Base-by-base conservation (phyloP, 2,797 vertebrate genomes). In the Gallinago stenura region DNA sequence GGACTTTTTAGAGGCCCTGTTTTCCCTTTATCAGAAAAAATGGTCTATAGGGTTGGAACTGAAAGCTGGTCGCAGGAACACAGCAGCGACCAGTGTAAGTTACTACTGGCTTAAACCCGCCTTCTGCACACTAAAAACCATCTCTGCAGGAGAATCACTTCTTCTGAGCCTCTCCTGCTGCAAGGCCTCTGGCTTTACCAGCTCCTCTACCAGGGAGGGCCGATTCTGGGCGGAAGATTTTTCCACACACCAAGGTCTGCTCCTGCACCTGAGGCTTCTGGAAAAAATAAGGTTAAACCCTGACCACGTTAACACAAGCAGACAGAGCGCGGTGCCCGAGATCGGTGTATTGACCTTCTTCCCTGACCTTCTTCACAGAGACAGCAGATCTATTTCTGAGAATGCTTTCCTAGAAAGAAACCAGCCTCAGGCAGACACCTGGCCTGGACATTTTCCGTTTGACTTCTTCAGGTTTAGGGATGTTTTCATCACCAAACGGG, bases 401-500 rank as follows among this genome's bases (percentile, higher is more conserved):
- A 78, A 89, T 10, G 10, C 31, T 50, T 84, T 87, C 87, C 64
- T 89, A 70, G 83, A 92, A 66, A 68, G 72, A 82, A 80, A 18
- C 22, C 60, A 76, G 50, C 54, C 75, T 66, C 14, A 19, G 35
- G 73, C 8, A 6, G 24, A 48, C 53, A 68, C 33, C 37, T 26
- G 30, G 35, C 33, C 61, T 51, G 54, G 57, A 82, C 37, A 57
- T 30, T 8, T 41, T 51, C 78, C 35, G 18, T 73, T 57, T 64
- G 77, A 65, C 41, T 45, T 46, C 61, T 41, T 58, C 81, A 72
- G 24, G 7, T 46, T 16, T 51, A 43, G 58, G 26, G 58, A 58
- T 16, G 15, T 54, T 64, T 41, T 53, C 72, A 81, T 65, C 33
- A 75, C 41, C 5, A 13, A 83, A n/a, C 1, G 4, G 19, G 20